Percentiles rank a stretch among this genome's conserved stretches.
Evolutionary conservation across 2,888 invertebrate genomes (phyloP).

Genomic region (Spicauda simplicius): DNA sequence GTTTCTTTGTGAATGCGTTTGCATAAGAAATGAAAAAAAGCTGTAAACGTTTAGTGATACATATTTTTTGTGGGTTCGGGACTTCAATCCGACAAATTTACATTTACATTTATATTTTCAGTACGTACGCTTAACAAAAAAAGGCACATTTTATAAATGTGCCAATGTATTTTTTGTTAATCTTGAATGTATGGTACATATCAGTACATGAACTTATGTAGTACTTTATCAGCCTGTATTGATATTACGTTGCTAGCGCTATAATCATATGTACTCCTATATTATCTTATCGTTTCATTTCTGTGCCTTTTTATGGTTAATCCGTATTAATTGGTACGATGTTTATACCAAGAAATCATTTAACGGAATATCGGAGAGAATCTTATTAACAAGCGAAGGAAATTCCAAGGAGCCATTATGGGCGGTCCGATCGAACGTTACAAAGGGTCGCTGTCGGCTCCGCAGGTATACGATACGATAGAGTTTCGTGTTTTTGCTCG

Average conservation of each 20-base stretch:
- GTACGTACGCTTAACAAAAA: background rate
- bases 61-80: background rate
- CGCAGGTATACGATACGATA: constrained; percentile 53
- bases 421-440: constrained; percentile 51
- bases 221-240: constrained; percentile 10
- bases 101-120: background rate
- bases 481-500: constrained; percentile 52
- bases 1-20: constrained; percentile 70
- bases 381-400: constrained; percentile 52
- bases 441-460: constrained; percentile 49
- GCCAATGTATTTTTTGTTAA: background rate
- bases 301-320: constrained; percentile 1
- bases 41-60: constrained; percentile 49
- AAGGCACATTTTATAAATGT: background rate
- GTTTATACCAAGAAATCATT: constrained; percentile 51
- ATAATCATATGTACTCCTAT: background rate
- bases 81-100: background rate
- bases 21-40: constrained; percentile 69
- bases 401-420: constrained; percentile 59
- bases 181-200: background rate
- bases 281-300: constrained; percentile 12
- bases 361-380: constrained; percentile 47
- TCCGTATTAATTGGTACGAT: constrained; percentile 40
- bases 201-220: no score
- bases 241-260: constrained; percentile 5